Percentiles rank a stretch among this genome's conserved stretches.
phyloP scores from a whole-genome alignment of 2,113 vertebrate species.

The Alethe diademata region DNA sequence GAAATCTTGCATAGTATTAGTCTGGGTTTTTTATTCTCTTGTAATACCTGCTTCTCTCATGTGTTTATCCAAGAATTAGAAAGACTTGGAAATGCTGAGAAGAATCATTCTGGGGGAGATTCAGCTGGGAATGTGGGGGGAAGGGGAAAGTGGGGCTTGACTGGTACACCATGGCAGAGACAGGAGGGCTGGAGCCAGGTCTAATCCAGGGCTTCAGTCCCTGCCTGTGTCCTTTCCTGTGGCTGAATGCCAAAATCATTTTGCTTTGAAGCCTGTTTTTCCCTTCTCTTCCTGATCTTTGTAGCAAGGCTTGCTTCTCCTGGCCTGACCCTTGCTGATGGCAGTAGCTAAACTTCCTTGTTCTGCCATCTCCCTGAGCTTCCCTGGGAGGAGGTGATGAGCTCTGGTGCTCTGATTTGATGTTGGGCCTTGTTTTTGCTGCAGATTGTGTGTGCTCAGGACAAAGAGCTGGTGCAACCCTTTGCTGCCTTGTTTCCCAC shows the following conservation, averaged over 20 bases:
- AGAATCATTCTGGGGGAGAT: not conserved
- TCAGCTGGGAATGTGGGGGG: not conserved
- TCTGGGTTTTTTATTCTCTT: not conserved
- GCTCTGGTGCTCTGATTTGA: not conserved
- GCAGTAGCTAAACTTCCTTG: not conserved
- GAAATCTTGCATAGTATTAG: not conserved
- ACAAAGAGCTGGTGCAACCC: conserved; percentile 89
- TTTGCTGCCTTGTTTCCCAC: conserved; percentile 86
- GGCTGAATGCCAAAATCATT: not conserved
- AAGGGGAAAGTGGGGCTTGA: not conserved
- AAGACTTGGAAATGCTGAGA: not conserved
- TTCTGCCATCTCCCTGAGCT: not conserved
- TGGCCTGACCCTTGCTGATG: not conserved
- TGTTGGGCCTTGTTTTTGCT: not conserved
- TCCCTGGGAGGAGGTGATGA: not conserved
- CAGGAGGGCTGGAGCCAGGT: not conserved
- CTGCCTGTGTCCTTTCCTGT: not conserved
- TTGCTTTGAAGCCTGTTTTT: not conserved
- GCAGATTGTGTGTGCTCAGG: conserved; percentile 84
- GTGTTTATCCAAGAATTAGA: not conserved
- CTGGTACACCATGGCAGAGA: not conserved
- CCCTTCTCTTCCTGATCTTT: not conserved
- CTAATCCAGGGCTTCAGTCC: not conserved
- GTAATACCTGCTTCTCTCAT: not conserved
- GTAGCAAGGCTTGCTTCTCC: not conserved